These are phyloP conservation scores for Sylvicola fuscatus DNA, from an alignment of 2,888 invertebrate species.

Conservation along the genomic window DNA sequence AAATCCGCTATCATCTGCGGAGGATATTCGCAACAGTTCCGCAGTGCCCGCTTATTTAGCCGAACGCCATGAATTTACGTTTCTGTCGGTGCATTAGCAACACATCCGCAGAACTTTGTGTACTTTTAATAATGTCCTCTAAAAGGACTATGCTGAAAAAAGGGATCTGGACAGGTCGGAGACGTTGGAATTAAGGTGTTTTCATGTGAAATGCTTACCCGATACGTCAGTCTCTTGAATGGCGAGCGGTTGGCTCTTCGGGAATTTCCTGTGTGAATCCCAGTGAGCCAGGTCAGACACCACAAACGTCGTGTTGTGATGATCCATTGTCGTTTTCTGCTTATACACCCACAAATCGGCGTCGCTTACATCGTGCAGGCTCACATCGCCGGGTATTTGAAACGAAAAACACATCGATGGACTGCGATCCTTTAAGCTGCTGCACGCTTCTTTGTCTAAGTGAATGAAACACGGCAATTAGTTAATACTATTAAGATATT, in stretches of 20 bases:
- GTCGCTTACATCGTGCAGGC: constrained; percentile 49
- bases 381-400: constrained; percentile 52
- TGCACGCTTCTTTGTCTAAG: constrained; percentile 30
- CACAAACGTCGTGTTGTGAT: constrained; percentile 45
- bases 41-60: too few species aligned
- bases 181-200: too few species aligned
- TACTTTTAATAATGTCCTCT: too few species aligned
- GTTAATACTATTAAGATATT: too few species aligned
- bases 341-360: constrained; percentile 71
- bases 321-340: constrained; percentile 8
- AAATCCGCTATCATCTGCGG: too few species aligned
- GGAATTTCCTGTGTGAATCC: constrained; percentile 33
- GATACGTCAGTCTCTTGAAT: constrained; percentile 53
- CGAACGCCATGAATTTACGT: too few species aligned
- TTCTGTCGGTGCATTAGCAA: too few species aligned
- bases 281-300: constrained; percentile 61
- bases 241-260: constrained; percentile 36
- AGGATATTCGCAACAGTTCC: too few species aligned
- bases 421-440: constrained; percentile 19
- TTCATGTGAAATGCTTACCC: constrained; percentile 22
- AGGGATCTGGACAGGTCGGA: too few species aligned
- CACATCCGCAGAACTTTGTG: too few species aligned
- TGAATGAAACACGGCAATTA: constrained; percentile 8
- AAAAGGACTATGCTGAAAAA: too few species aligned
- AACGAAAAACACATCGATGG: constrained; percentile 59